phyloP scores from a whole-genome alignment of 2,797 vertebrate genomes.

The Nasua narica region DNA sequence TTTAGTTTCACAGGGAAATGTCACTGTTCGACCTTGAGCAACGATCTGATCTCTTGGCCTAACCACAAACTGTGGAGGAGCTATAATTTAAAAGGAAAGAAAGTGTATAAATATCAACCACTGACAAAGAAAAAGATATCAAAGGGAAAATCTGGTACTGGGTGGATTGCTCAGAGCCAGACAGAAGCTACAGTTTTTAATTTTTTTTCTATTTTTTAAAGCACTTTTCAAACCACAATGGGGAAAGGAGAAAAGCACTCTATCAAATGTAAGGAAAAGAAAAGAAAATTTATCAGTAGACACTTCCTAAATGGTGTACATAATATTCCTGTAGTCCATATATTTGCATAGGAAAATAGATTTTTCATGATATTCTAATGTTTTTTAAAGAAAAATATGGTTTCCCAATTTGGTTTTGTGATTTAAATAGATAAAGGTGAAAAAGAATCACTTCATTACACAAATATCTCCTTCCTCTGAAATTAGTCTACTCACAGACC shows the following conservation, averaged over 20 bases:
- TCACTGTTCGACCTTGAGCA: conserved; percentile 94
- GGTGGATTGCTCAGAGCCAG: conserved; percentile 50
- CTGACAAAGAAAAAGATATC: conserved; percentile 42
- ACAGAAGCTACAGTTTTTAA: not conserved
- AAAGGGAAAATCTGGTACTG: conserved; percentile 53
- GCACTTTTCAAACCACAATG: not conserved
- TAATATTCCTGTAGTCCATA: not conserved
- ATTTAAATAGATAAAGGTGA: not conserved
- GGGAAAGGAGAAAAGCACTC: not conserved
- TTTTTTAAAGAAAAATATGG: not conserved
- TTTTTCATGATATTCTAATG: not conserved
- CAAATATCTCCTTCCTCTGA: not conserved
- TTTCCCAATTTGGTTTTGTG: not conserved
- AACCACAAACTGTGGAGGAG: conserved; percentile 98
- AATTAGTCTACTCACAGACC: not conserved
- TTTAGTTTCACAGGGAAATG: conserved; percentile 98
- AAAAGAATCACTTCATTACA: not conserved
- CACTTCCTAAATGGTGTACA: not conserved
- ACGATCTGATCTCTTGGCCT: conserved; percentile 98
- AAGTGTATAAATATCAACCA: conserved; percentile 55
- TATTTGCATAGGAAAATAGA: not conserved
- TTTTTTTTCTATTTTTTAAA: not conserved
- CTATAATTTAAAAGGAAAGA: conserved; percentile 85
- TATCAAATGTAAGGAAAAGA: not conserved
- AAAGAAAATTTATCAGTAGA: not conserved